Conservation (phyloP, 1,140 invertebrate species). For the Tetramorium parvispinum region DNA sequence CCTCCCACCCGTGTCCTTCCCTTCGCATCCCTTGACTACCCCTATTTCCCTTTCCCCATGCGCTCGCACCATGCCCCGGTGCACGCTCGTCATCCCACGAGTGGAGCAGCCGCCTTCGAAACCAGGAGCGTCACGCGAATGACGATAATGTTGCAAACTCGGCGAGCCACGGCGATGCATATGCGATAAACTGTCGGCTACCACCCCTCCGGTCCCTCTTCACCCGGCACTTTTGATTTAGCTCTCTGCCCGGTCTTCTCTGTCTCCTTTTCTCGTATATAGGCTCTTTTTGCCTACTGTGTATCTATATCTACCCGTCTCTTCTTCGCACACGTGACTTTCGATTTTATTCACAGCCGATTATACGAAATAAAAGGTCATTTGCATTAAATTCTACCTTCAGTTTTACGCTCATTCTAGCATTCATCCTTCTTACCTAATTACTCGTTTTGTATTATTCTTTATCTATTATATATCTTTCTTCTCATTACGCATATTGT, state of each 20-base stretch:
- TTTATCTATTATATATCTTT: neutral
- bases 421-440: neutral
- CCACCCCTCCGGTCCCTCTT: neutral
- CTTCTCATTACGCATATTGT: neutral
- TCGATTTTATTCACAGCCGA: neutral
- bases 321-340: neutral
- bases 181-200: conserved; percentile 73
- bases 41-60: conserved; percentile 25
- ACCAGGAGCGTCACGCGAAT: conserved; percentile 77
- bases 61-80: conserved; percentile 39
- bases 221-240: neutral
- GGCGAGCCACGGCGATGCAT: conserved; percentile 71
- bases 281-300: neutral
- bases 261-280: neutral
- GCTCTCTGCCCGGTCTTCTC: neutral
- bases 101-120: conserved; percentile 72
- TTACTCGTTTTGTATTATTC: neutral
- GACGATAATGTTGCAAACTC: conserved; percentile 78
- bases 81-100: conserved; percentile 60
- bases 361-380: neutral
- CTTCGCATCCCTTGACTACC: conserved; percentile 13
- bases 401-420: neutral
- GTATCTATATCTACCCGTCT: too few species aligned
- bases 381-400: neutral
- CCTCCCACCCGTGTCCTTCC: neutral